Evolutionary conservation across 2,888 invertebrate genomes (phyloP), one percentile per base, ranked within the genome.

Genomic region (Periphyllus acericola): DNA sequence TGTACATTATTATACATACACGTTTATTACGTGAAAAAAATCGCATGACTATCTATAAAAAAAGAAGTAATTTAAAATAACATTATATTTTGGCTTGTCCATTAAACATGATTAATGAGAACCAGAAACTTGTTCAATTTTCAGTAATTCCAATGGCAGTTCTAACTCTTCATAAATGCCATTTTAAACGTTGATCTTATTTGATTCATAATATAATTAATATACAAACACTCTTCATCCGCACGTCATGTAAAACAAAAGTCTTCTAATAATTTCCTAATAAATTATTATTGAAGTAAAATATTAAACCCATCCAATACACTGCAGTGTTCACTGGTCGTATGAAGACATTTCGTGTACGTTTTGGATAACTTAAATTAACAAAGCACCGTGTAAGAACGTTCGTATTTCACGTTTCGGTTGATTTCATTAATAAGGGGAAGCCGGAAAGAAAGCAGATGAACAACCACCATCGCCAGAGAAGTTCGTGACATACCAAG

Each of bases 401-500:
- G 72, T 34, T 72, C 25, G 25, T 82, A 52, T 72, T 78, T 71
- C 72, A 60, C 36, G 83, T 83, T 83, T 74, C 74, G n/a, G 74
- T 74, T 34, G 34, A 36, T 74, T 83, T 60, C n/a, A 29, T 83
- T 60, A 82, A 29, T 55, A 60, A 36, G 25, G 66, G 32, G 66
- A 72, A 72, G 55, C 79, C 71, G 86, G 71, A 79, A 71, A 76
- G 68, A 85, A 66, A 85, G 52, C 52, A 40, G 29, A 79, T n/a
- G 86, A 40, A 72, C 32, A 40, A 60, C 32, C 0, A 74, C 74
- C 74, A n/a, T 21, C 52, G 29, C 29, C 83, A 8, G 68, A 85
- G 84, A 34, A 85, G 81, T 87, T 87, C 87, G 87, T 87, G 87
- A 87, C 81, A 87, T 74, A 66, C 87, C 74, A 74, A 52, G 29